Percentiles rank a stretch among this genome's conserved stretches.
Evolutionary conservation across 2,888 invertebrate genomes (phyloP).

Genomic region (Melipona beecheii): DNA sequence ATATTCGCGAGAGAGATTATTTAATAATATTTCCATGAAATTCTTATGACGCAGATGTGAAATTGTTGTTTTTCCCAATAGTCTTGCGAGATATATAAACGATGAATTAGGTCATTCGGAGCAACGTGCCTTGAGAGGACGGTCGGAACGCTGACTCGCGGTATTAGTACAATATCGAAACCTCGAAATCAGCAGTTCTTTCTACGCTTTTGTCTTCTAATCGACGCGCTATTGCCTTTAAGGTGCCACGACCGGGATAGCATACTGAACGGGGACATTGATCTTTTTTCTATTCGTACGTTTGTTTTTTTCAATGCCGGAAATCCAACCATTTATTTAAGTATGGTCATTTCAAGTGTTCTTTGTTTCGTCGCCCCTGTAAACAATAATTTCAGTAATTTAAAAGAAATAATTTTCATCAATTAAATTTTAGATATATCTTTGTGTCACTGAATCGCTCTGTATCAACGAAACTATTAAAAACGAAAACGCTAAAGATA

Average conservation of each 20-base stretch:
- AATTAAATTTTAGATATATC: background rate
- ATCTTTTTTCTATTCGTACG: background rate
- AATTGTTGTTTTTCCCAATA: background rate
- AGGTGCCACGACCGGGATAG: slow-evolving; percentile 4
- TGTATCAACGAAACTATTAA: background rate
- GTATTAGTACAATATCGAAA: slow-evolving; percentile 37
- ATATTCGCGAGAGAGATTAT: background rate
- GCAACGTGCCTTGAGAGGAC: slow-evolving; percentile 23
- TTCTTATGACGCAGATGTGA: background rate
- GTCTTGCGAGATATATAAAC: background rate
- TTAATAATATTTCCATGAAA: background rate
- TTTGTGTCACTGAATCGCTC: background rate
- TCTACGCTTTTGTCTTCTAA: slow-evolving; percentile 39
- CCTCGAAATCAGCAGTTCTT: slow-evolving; percentile 42
- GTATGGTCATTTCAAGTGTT: background rate
- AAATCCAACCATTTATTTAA: background rate
- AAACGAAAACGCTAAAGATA: background rate
- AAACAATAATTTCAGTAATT: background rate
- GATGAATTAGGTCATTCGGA: slow-evolving; percentile 36
- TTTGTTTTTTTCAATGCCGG: background rate
- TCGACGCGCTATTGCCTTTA: slow-evolving; percentile 29
- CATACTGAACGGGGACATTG: slow-evolving; percentile 7
- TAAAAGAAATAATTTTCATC: background rate
- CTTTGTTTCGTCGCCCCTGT: too few species aligned
- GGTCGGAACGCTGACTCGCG: slow-evolving; percentile 32